Evolutionary conservation across 2,888 invertebrate species (phyloP).

Genomic region (Lasiommata megera): DNA sequence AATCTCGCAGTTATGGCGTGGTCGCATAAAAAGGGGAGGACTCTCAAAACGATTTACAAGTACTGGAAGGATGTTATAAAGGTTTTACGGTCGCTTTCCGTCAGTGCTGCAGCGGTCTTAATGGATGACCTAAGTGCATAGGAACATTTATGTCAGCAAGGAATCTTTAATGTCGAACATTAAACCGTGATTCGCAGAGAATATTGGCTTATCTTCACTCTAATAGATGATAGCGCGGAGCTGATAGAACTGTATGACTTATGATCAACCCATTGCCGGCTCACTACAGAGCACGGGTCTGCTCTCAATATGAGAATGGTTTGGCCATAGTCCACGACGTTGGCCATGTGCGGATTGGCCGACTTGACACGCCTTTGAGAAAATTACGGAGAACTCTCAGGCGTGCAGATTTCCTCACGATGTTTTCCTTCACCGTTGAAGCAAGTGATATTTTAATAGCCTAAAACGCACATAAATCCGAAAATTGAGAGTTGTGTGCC

Average conservation of each 20-base stretch:
- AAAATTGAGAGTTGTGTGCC: no score
- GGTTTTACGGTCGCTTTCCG: slow-evolving; percentile 78
- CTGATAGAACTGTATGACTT: neutral
- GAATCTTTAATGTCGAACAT: slow-evolving; percentile 33
- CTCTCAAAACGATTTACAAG: slow-evolving; percentile 78
- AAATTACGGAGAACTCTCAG: no score
- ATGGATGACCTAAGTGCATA: slow-evolving; percentile 80
- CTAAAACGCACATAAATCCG: no score
- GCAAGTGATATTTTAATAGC: no score
- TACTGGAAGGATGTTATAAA: slow-evolving; percentile 80
- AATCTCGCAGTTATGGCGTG: slow-evolving; percentile 55
- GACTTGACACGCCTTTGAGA: no score
- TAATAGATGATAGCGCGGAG: neutral
- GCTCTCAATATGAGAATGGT: no score
- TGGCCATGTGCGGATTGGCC: no score
- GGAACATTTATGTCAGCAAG: slow-evolving; percentile 74
- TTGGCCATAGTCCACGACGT: no score
- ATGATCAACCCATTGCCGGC: no score
- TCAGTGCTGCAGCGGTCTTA: slow-evolving; percentile 76
- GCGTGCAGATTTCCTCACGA: no score
- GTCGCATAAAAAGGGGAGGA: slow-evolving; percentile 69
- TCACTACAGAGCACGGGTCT: no score
- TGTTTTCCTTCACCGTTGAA: no score
- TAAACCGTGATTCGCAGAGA: slow-evolving; percentile 29
- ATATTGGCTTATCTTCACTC: neutral